Conservation (phyloP, 2,797 vertebrate genomes). For the Aythya fuligula region DNA sequence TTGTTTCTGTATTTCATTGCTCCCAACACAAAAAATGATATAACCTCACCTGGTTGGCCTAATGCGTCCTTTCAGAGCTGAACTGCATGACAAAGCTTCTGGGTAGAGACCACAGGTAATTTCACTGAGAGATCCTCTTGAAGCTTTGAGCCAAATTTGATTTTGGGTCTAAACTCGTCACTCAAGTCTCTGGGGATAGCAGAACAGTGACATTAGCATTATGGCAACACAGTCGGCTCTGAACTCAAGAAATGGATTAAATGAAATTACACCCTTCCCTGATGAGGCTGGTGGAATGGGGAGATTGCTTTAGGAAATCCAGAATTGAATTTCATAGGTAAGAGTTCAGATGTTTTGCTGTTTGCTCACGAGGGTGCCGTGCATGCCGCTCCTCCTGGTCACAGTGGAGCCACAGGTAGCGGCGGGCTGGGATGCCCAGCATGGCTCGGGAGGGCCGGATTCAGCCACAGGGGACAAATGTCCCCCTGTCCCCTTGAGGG, state of each 20-base stretch:
- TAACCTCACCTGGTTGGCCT: conserved; percentile 3
- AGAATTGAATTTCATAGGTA: conserved; percentile 42
- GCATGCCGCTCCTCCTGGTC: background rate
- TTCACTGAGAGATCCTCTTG: conserved; percentile 31
- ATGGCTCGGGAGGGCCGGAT: no score
- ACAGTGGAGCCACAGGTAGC: background rate
- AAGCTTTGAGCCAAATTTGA: conserved; percentile 49
- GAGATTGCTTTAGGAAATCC: conserved; percentile 58
- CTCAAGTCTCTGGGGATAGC: background rate
- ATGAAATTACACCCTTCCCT: conserved; percentile 50
- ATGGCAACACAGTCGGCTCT: background rate
- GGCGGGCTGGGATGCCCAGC: accelerated
- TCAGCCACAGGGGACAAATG: no score
- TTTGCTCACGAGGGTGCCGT: background rate
- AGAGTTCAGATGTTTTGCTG: background rate
- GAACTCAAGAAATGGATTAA: conserved; percentile 50
- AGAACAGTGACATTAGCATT: conserved; percentile 30
- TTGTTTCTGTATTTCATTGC: conserved; percentile 10
- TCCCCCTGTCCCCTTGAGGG: no score
- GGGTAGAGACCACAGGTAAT: background rate
- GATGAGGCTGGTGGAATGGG: conserved; percentile 49
- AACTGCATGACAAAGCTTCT: background rate
- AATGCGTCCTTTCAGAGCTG: background rate
- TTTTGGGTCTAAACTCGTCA: conserved; percentile 27
- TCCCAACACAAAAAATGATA: background rate